Evolutionary conservation across 2,888 invertebrate species (phyloP).

Genomic region (Prosapia bicincta): DNA sequence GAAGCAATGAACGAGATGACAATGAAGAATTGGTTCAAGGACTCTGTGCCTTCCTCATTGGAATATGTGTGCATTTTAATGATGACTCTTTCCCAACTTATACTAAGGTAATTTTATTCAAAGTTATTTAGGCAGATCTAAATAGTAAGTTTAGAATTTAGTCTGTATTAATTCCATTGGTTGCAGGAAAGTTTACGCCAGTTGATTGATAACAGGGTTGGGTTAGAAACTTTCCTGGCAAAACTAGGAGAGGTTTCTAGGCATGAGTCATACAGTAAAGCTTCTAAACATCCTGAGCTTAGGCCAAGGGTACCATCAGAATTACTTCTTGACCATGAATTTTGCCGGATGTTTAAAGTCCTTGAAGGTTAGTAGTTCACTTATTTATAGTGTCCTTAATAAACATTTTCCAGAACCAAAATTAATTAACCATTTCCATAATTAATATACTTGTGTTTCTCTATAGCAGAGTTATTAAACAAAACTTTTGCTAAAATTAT

Average conservation of each 20-base stretch:
- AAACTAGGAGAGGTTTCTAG: slow-evolving; percentile 82
- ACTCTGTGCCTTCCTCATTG: slow-evolving; percentile 88
- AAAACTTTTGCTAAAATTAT: no score
- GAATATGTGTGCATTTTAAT: slow-evolving; percentile 86
- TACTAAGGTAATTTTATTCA: slow-evolving; percentile 52
- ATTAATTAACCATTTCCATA: no score
- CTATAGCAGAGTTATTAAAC: no score
- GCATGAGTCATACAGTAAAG: slow-evolving; percentile 87
- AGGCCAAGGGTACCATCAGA: slow-evolving; percentile 71
- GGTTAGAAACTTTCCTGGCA: slow-evolving; percentile 81
- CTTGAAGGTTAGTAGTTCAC: slow-evolving; percentile 62
- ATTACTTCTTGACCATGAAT: slow-evolving; percentile 89
- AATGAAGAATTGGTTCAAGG: slow-evolving; percentile 86
- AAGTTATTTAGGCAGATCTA: background rate
- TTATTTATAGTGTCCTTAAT: background rate
- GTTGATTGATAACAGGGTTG: slow-evolving; percentile 84
- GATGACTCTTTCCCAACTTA: slow-evolving; percentile 75
- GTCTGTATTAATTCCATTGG: background rate
- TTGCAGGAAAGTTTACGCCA: slow-evolving; percentile 68
- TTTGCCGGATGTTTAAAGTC: slow-evolving; percentile 85
- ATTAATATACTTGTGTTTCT: no score
- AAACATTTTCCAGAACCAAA: no score
- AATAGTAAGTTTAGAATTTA: no score
- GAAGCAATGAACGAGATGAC: slow-evolving; percentile 84
- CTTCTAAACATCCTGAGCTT: slow-evolving; percentile 91